Evolutionary conservation across 2,888 invertebrate genomes (phyloP).

Genomic region (Ischnura elegans): DNA sequence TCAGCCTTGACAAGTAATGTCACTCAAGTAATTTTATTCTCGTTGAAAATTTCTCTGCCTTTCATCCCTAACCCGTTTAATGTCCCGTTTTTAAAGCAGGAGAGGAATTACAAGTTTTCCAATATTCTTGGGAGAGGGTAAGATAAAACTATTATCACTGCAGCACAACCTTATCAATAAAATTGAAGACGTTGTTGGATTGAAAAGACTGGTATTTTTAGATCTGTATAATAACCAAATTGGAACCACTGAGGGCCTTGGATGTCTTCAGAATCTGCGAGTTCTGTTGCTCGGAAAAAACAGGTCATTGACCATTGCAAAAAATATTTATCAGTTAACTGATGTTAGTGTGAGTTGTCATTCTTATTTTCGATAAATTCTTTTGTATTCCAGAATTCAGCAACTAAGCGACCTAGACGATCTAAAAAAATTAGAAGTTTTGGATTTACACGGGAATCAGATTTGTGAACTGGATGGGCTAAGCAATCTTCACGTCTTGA

Average conservation of each 20-base stretch:
- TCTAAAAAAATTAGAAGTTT: slow-evolving; percentile 89
- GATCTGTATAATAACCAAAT: slow-evolving; percentile 97
- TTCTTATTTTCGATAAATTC: not conserved
- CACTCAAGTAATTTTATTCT: slow-evolving; percentile 70
- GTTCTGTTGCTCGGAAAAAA: slow-evolving; percentile 96
- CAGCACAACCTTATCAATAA: slow-evolving; percentile 94
- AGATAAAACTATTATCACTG: slow-evolving; percentile 90
- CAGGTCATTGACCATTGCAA: slow-evolving; percentile 79
- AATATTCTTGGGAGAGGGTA: slow-evolving; percentile 89
- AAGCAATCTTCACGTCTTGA: slow-evolving; percentile 85
- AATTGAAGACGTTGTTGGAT: slow-evolving; percentile 83
- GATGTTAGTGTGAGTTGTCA: not conserved
- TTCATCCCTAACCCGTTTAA: slow-evolving; percentile 72
- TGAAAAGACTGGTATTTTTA: slow-evolving; percentile 91
- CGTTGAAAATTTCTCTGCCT: not conserved
- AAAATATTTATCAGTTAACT: not conserved
- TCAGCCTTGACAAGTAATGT: slow-evolving; percentile 88
- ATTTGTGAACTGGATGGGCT: slow-evolving; percentile 87
- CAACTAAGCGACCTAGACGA: slow-evolving; percentile 88
- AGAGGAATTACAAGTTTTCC: slow-evolving; percentile 91
- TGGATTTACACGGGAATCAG: slow-evolving; percentile 96
- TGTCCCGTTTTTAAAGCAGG: slow-evolving; percentile 75
- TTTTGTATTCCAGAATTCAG: slow-evolving; percentile 83
- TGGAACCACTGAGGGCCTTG: slow-evolving; percentile 90
- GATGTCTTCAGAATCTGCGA: slow-evolving; percentile 87